phyloP scores from a whole-genome alignment of 2,888 invertebrate genomes.

The Chelonus formosanus region DNA sequence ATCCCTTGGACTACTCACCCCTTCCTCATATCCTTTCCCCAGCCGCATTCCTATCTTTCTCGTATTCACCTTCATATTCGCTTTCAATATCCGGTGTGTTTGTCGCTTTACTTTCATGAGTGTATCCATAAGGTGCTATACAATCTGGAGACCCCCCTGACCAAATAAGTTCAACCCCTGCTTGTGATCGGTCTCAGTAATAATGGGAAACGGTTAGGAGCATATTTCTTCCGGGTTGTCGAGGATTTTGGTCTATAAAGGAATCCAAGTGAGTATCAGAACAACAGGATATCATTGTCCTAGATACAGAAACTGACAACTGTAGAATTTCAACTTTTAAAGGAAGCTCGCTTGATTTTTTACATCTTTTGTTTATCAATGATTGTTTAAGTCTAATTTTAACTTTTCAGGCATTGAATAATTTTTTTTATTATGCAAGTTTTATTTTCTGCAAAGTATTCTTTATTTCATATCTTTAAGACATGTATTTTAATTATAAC shows the following conservation, averaged over 20 bases:
- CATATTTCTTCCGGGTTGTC: conserved; percentile 55
- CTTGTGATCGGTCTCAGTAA: conserved; percentile 46
- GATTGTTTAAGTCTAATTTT: too few relatives aligned
- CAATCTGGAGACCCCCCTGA: conserved; percentile 45
- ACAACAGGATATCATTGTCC: conserved; percentile 53
- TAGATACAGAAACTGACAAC: conserved; percentile 57
- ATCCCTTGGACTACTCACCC: conserved; percentile 55
- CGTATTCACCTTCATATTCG: conserved; percentile 38
- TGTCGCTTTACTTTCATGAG: conserved; percentile 34
- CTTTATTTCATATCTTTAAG: too few relatives aligned
- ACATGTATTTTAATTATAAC: too few relatives aligned
- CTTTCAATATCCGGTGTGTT: conserved; percentile 36
- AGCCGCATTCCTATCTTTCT: conserved; percentile 36
- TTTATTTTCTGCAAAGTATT: too few relatives aligned
- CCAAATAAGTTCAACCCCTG: conserved; percentile 51
- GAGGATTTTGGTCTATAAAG: conserved; percentile 39
- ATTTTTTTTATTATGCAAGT: too few relatives aligned
- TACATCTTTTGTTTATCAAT: conserved; percentile 1
- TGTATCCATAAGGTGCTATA: conserved; percentile 39
- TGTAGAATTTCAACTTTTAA: conserved; percentile 15
- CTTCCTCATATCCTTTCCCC: conserved; percentile 46
- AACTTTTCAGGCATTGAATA: too few relatives aligned
- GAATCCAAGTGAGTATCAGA: conserved; percentile 43
- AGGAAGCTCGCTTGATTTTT: conserved; percentile 19
- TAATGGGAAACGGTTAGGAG: conserved; percentile 61